Evolutionary conservation across 2,113 vertebrate genomes (phyloP).

Genomic region (Osmerus mordax): DNA sequence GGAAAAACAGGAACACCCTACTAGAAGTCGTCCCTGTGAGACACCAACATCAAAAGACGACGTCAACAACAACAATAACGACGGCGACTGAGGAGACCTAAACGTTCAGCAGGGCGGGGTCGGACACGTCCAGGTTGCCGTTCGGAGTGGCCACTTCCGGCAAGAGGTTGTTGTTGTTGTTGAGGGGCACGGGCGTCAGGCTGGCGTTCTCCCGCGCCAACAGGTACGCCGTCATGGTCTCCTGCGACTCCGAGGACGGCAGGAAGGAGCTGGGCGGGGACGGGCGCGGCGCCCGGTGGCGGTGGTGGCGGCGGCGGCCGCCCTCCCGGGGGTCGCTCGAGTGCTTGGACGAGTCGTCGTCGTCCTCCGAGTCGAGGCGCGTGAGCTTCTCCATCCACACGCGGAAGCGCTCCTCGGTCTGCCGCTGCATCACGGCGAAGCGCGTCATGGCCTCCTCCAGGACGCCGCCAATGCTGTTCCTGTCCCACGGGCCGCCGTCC

Average conservation of each 20-base stretch:
- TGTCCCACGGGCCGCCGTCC: constrained; percentile 84
- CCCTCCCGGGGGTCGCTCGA: constrained; percentile 77
- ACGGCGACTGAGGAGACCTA: constrained; percentile 39
- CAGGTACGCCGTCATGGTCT: constrained; percentile 73
- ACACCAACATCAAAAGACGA: background rate
- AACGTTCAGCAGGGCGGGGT: constrained; percentile 78
- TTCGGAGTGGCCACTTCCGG: constrained; percentile 74
- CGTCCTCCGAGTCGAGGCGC: constrained; percentile 75
- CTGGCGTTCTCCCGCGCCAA: constrained; percentile 73
- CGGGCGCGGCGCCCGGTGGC: constrained; percentile 67
- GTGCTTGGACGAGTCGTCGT: constrained; percentile 82
- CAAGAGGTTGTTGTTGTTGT: constrained; percentile 72
- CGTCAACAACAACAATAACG: background rate
- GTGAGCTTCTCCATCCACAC: constrained; percentile 90
- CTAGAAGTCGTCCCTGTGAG: too few relatives aligned
- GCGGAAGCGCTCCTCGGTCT: constrained; percentile 89
- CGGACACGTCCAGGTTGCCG: constrained; percentile 75
- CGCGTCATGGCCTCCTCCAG: constrained; percentile 92
- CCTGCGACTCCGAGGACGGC: constrained; percentile 78
- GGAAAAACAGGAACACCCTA: too few relatives aligned
- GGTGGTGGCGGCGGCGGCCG: constrained; percentile 72
- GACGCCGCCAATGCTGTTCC: constrained; percentile 86
- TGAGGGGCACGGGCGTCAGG: constrained; percentile 62
- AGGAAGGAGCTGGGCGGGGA: constrained; percentile 73
- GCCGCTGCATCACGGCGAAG: constrained; percentile 89